Conservation (phyloP, 2,797 vertebrate species). For the Platalea minor region DNA sequence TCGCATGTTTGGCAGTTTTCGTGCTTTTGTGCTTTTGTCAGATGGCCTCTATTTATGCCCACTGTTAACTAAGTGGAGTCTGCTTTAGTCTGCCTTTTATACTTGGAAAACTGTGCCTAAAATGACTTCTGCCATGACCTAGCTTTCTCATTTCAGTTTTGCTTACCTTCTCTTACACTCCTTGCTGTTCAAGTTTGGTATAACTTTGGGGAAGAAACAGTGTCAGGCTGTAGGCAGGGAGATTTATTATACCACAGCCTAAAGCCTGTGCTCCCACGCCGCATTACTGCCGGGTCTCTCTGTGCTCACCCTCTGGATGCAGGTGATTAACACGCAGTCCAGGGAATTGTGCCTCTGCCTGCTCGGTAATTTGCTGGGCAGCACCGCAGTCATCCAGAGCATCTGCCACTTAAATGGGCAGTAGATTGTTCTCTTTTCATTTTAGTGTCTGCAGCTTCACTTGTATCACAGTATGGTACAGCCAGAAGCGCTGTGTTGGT, state of each 20-base stretch:
- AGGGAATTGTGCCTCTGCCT: slow-evolving; percentile 39
- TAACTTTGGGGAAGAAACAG: background rate
- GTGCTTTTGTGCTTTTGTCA: slow-evolving; percentile 9
- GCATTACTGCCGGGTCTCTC: background rate
- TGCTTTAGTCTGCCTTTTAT: background rate
- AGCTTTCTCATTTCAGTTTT: background rate
- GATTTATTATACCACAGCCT: background rate
- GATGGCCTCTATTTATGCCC: slow-evolving; percentile 28
- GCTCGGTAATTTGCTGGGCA: slow-evolving; percentile 46
- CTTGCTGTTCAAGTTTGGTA: background rate
- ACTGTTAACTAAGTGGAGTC: background rate
- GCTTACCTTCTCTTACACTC: background rate
- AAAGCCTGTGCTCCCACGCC: background rate
- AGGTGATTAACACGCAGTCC: background rate
- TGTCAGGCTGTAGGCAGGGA: background rate
- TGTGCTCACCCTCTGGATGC: slow-evolving; percentile 9
- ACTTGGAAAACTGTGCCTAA: background rate
- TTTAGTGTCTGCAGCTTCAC: background rate
- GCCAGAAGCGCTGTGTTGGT: background rate
- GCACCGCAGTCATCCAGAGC: background rate
- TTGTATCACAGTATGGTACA: background rate
- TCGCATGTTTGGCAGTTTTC: background rate
- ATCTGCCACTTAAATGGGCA: slow-evolving; percentile 13
- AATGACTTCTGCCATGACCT: background rate
- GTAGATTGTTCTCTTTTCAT: slow-evolving; percentile 40